Evolutionary conservation across 2,797 vertebrate genomes (phyloP).

Genomic region (Sphaeramia orbicularis): DNA sequence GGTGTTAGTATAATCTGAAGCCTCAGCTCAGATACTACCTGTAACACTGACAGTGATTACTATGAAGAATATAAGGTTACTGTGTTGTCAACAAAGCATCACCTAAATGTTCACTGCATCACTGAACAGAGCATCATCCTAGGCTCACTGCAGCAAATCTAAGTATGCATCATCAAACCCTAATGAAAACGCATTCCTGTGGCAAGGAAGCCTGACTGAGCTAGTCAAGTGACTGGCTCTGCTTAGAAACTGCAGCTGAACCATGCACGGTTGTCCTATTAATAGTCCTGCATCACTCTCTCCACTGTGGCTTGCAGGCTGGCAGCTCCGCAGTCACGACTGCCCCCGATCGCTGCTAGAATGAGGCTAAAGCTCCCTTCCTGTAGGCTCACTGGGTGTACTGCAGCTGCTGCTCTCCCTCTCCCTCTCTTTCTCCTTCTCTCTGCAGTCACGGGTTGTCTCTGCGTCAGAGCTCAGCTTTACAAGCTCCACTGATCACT

Average conservation of each 20-base stretch:
- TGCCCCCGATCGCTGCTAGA: conserved; percentile 45
- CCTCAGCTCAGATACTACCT: too few relatives aligned
- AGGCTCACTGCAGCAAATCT: neutral
- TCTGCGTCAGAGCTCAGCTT: conserved; percentile 70
- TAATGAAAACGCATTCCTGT: conserved; percentile 6
- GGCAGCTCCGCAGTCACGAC: conserved; percentile 77
- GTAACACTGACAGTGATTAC: too few relatives aligned
- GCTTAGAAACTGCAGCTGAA: conserved; percentile 60
- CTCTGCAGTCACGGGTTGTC: conserved; percentile 71
- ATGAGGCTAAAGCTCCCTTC: conserved; percentile 43
- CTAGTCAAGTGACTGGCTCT: conserved; percentile 47
- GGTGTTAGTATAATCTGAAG: too few relatives aligned
- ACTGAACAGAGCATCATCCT: neutral
- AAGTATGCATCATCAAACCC: neutral
- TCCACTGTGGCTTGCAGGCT: conserved; percentile 56
- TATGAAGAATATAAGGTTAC: too few relatives aligned
- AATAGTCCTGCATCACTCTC: conserved; percentile 68
- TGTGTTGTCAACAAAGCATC: too few relatives aligned
- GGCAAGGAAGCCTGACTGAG: conserved; percentile 1
- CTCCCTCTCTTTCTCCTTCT: too few relatives aligned
- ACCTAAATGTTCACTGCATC: neutral
- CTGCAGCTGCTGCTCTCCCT: conserved; percentile 56
- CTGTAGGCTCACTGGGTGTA: conserved; percentile 46
- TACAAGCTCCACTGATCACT: conserved; percentile 54
- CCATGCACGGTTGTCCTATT: conserved; percentile 62